These are phyloP conservation scores for Criorhina ranunculi DNA, from an alignment of 2,888 invertebrate species.

Conservation along the genomic window DNA sequence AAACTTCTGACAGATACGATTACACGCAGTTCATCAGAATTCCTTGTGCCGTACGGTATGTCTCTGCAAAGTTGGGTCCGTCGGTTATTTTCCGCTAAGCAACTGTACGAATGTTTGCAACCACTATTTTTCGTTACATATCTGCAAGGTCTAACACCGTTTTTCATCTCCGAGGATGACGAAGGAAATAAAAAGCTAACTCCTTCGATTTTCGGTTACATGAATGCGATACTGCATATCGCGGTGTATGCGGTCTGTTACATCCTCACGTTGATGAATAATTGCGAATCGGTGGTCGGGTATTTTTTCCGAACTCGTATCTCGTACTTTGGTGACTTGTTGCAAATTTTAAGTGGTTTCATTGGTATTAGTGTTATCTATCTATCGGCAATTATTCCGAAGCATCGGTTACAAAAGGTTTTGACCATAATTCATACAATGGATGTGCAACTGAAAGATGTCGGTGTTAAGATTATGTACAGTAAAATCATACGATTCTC, in stretches of 20 bases:
- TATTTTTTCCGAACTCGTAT: constrained; percentile 83
- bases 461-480: constrained; percentile 83
- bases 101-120: constrained; percentile 81
- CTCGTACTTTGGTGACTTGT: constrained; percentile 82
- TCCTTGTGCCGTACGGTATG: constrained; percentile 51
- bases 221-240: constrained; percentile 80
- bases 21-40: constrained; percentile 52
- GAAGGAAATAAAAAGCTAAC: constrained; percentile 79
- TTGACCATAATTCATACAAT: constrained; percentile 80
- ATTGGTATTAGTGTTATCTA: constrained; percentile 83
- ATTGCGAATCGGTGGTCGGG: constrained; percentile 82
- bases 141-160: constrained; percentile 82
- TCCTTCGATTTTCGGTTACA: constrained; percentile 80
- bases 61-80: constrained; percentile 74
- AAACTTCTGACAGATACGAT: constrained; percentile 9
- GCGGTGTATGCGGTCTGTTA: constrained; percentile 80
- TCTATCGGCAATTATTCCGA: constrained; percentile 81
- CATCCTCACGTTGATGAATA: constrained; percentile 80
- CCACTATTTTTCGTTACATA: constrained; percentile 81
- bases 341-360: constrained; percentile 82
- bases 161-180: constrained; percentile 78
- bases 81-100: constrained; percentile 80
- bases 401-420: constrained; percentile 80
- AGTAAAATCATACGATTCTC: constrained; percentile 81
- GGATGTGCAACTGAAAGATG: constrained; percentile 80